phyloP scores from a whole-genome alignment of 53 echinoderm and acorn worm species.

The Patiria pectinifera region DNA sequence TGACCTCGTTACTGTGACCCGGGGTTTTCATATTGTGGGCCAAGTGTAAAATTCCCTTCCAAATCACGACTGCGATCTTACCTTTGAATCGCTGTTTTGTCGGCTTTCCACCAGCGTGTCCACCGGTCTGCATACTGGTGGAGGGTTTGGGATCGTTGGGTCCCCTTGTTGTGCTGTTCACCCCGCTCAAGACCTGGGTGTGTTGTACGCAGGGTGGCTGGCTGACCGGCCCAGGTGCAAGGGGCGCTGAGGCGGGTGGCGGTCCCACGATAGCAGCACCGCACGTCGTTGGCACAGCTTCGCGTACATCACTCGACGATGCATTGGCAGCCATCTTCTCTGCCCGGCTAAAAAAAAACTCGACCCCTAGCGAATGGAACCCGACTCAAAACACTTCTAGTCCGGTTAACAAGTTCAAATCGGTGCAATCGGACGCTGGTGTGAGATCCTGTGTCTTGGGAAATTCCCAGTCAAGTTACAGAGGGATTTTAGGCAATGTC shows the following conservation, averaged over 20 bases:
- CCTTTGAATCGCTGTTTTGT: slow-evolving; percentile 71
- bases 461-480: slow-evolving; percentile 52
- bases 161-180: slow-evolving; percentile 70
- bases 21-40: not conserved
- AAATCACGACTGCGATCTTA: slow-evolving; percentile 20
- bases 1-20: slow-evolving; percentile 55
- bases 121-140: slow-evolving; percentile 59
- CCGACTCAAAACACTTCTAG: slow-evolving; percentile 40
- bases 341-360: slow-evolving; percentile 34
- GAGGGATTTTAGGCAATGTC: slow-evolving; percentile 49
- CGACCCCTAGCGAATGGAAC: slow-evolving; percentile 32
- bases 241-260: slow-evolving; percentile 46
- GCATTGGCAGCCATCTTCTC: slow-evolving; percentile 69
- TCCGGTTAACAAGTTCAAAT: slow-evolving; percentile 46
- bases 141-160: slow-evolving; percentile 67
- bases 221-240: slow-evolving; percentile 57
- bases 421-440: slow-evolving; percentile 35
- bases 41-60: not conserved
- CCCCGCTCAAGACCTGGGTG: slow-evolving; percentile 57
- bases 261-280: slow-evolving; percentile 47
- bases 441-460: slow-evolving; percentile 53
- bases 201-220: slow-evolving; percentile 61
- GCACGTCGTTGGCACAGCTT: slow-evolving; percentile 58
- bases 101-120: slow-evolving; percentile 51
- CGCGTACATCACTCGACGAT: slow-evolving; percentile 63